Base-by-base conservation (phyloP, 2,113 vertebrate species). In the Chloropsis cyanopogon region DNA sequence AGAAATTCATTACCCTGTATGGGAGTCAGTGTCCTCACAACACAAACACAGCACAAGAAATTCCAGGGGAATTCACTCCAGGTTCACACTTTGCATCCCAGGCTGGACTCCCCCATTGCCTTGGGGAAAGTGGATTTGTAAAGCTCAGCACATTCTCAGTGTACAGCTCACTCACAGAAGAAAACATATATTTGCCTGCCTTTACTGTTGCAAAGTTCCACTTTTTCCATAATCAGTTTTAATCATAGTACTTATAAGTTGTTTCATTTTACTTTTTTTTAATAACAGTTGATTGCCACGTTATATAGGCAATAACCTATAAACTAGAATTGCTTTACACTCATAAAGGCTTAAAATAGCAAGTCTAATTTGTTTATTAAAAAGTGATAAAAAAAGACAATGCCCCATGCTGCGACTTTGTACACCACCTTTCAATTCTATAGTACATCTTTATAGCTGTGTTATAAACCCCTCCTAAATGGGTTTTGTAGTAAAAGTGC, bases 341-440 rank as follows among this genome's bases (percentile, higher is more conserved):
- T 82, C 84, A 75, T 96, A 97, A 94, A 95, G 61, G 54, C 91
- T 96, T 93, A 96, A 96, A 96, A 96, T 95, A 97, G 94, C 87
- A 94, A 96, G 73, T 83, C 61, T 85, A 90, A 95, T 94, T 95
- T 96, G 75, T 97, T 96, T 87, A 90, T 97, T 90, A 85, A 93
- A 94, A 81, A 72, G 73, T 90, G 54, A 91, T 91, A 41, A 88
- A 95, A 94, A 71, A 95, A 95, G 77, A 71, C 91, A 82, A 70
- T 78, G 60, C 83, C 76, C 82, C 61, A 75, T 64, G 59, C 92
- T 82, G 83, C 81, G 84, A 82, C 70, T 91, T 91, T 44, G 53
- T 86, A 54, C 57, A 76, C 71, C 53, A 78, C 87, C 90, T 88
- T 92, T 91, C 65, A 41, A n/a, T 93, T 65, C 75, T 78, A 25